Evolutionary conservation across 1,140 invertebrate genomes (phyloP).

Genomic region (Drosophila truncata): DNA sequence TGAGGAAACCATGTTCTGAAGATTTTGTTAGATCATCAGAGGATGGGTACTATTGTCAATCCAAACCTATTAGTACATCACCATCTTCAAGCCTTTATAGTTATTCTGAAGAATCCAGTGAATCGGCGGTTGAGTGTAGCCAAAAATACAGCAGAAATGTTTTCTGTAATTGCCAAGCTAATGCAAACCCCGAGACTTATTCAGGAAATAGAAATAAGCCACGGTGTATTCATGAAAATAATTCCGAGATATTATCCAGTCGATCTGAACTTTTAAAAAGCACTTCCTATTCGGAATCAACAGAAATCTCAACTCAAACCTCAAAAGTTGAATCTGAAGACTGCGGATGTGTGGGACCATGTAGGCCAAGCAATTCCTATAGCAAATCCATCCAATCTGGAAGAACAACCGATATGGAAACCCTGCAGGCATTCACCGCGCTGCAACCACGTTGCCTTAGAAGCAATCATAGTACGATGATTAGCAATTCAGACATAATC

Average conservation of each 20-base stretch:
- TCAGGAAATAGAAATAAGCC: neutral
- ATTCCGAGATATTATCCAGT: neutral
- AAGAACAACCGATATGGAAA: neutral
- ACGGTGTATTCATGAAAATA: no score
- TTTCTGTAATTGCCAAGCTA: neutral
- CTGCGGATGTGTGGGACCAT: no score
- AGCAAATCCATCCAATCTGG: neutral
- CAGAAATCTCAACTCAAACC: neutral
- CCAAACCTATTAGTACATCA: neutral
- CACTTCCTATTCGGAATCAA: neutral
- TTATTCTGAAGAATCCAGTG: neutral
- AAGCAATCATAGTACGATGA: neutral
- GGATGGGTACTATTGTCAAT: neutral
- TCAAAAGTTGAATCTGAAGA: no score
- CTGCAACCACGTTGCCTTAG: constrained; percentile 28
- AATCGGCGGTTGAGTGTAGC: neutral
- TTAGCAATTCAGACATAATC: no score
- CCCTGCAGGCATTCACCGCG: constrained; percentile 17
- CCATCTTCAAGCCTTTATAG: neutral
- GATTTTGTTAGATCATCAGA: neutral
- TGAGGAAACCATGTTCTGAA: neutral
- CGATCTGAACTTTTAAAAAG: neutral
- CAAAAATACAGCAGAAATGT: neutral
- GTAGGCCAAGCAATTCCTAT: no score
- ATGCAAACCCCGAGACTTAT: neutral